Evolutionary conservation across 1,140 invertebrate species (phyloP), one percentile per base, ranked within the genome.

Genomic region (Meteorus sp.): DNA sequence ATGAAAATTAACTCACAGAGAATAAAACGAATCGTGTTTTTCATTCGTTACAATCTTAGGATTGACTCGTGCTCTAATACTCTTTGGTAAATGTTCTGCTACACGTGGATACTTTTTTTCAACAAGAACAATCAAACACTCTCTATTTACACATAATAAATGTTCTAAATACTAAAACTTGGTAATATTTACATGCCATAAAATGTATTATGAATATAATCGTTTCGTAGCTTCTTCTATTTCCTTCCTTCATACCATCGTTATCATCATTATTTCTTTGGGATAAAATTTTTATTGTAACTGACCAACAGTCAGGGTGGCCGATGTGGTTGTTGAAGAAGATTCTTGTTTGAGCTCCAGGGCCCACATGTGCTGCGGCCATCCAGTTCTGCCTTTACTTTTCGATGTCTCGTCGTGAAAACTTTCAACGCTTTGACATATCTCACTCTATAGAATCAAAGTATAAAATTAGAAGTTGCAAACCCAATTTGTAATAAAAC

Each of bases 311-410:
- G 57, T 50, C 23, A 47, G 25, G 29, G 56, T 37, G 3, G 56
- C 47, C 47, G 53, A 44, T 35, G 73, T 65, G 5, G 35, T 43
- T 17, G 55, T 57, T 37, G 55, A 48, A 5, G 69, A 63, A n/a
- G 78, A 85, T 80, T 90, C 89, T 64, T 89, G 89, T 69, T 92
- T 94, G 62, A 92, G 79, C 75, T 94, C 92, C 17, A 92, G 80
- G 0, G 93, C 94, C 94, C 94, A 96, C 61, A 96, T 94, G 75
- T 95, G 92, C 68, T 96, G 93, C 0, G 94, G 94, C 94, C 94
- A 97, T 19, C 93, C 94, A 7, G 93, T 97, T 60, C 94, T 83
- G 6, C 93, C 92, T 81, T 91, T 93, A 23, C 74, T 73, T 64
- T 84, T 85, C 31, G 77, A 73, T 20, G 65, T 70, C 55, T 76